Evolutionary conservation across 2,888 invertebrate genomes (phyloP).

Genomic region (Tyria jacobaeae): DNA sequence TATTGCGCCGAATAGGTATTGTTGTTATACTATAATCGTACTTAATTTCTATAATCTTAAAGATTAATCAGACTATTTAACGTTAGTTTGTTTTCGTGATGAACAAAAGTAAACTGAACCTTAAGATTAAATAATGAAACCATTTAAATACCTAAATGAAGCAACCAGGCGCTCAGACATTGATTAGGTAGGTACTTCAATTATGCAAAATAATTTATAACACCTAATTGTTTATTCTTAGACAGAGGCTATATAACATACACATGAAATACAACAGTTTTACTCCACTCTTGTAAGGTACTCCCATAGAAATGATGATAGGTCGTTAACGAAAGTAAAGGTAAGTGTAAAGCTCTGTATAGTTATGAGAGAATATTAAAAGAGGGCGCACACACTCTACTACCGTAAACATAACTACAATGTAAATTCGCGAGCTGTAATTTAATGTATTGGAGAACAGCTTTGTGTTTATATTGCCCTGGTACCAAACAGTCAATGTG

Average conservation of each 20-base stretch:
- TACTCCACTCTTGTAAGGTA: neutral
- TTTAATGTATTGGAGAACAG: neutral
- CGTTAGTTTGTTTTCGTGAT: no score
- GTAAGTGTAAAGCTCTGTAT: no score
- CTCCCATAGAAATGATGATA: neutral
- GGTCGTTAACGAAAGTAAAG: neutral
- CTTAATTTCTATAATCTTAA: no score
- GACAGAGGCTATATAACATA: no score
- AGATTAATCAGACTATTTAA: neutral
- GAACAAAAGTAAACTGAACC: no score
- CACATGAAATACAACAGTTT: neutral
- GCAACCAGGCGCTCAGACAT: constrained; percentile 54
- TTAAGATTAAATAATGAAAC: constrained; percentile 29
- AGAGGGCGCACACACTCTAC: no score
- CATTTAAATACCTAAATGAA: constrained; percentile 60
- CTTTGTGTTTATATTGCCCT: constrained; percentile 41
- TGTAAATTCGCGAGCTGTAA: no score
- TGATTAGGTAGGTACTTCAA: constrained; percentile 57
- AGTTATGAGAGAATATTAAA: no score
- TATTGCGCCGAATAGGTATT: no score
- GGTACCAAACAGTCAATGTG: constrained; percentile 52
- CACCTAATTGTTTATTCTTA: neutral
- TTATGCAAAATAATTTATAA: neutral
- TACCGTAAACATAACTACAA: no score
- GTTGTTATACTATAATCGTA: no score